Percentiles rank a stretch among this genome's conserved stretches.
These are phyloP conservation scores for Phoxinus dragarum DNA, from an alignment of 2,797 vertebrate species.

Conservation along the genomic window DNA sequence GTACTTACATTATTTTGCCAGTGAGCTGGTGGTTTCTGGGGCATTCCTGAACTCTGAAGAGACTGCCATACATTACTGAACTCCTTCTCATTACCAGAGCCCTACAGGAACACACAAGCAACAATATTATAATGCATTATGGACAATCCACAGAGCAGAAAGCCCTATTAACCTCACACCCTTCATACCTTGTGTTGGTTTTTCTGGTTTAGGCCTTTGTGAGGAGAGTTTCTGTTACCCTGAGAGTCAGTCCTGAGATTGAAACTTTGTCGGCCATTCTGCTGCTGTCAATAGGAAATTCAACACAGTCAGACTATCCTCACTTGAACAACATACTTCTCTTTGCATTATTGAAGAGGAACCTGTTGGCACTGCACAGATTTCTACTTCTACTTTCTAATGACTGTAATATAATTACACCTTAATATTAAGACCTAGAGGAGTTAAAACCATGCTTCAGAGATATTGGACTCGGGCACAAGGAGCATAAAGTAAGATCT, in stretches of 20 bases:
- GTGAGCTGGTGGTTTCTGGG: slow-evolving; percentile 80
- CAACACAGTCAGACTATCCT: slow-evolving; percentile 19
- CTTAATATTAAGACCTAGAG: not conserved
- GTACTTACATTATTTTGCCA: slow-evolving; percentile 84
- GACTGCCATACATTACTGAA: slow-evolving; percentile 93
- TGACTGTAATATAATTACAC: not conserved
- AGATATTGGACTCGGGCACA: not conserved
- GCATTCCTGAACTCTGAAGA: slow-evolving; percentile 84
- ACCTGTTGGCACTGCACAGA: not conserved
- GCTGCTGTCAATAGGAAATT: slow-evolving; percentile 69
- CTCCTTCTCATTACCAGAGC: slow-evolving; percentile 81
- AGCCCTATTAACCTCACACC: not conserved
- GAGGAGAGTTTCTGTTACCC: slow-evolving; percentile 78
- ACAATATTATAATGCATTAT: not conserved
- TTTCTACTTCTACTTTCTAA: not conserved
- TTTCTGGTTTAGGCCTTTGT: slow-evolving; percentile 82
- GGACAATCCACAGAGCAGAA: not conserved
- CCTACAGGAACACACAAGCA: slow-evolving; percentile 56
- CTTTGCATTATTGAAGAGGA: not conserved
- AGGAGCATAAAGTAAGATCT: not conserved
- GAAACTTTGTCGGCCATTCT: slow-evolving; percentile 81
- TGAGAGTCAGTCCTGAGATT: slow-evolving; percentile 79
- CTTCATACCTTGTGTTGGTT: slow-evolving; percentile 78
- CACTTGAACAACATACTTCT: not conserved
- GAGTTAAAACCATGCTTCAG: not conserved